Evolutionary conservation across 2,113 vertebrate species (phyloP).

Genomic region (Panurus biarmicus): DNA sequence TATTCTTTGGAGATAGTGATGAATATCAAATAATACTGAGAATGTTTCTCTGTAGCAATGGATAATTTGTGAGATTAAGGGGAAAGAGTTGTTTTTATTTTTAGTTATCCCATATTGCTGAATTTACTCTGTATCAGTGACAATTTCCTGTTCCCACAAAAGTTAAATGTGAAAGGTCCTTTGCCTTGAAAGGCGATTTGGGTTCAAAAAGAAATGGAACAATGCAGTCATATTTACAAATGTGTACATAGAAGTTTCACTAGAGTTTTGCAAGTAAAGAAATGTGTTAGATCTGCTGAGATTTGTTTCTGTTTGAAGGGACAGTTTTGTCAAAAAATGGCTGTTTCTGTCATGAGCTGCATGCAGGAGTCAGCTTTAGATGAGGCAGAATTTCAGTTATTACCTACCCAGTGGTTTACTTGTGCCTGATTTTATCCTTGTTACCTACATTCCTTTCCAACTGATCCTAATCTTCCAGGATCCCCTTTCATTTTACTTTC

Average conservation of each 20-base stretch:
- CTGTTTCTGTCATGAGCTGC: rapidly evolving
- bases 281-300: neutral
- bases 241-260: neutral
- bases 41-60: neutral
- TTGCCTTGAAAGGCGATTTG: neutral
- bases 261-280: neutral
- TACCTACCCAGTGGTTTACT: neutral
- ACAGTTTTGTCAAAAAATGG: neutral
- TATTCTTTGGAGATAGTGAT: neutral
- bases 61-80: neutral
- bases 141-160: neutral
- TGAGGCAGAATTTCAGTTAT: neutral
- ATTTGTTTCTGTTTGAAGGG: neutral
- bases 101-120: neutral
- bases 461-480: neutral
- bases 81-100: neutral
- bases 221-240: neutral
- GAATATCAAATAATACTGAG: neutral
- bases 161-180: neutral
- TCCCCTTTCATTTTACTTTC: neutral
- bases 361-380: neutral
- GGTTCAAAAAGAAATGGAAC: neutral
- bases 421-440: neutral
- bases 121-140: neutral
- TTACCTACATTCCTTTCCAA: neutral